Evolutionary conservation across 2,888 invertebrate genomes (phyloP), one percentile per base, ranked within the genome.

Genomic region (Gymnoscelis rufifasciata): DNA sequence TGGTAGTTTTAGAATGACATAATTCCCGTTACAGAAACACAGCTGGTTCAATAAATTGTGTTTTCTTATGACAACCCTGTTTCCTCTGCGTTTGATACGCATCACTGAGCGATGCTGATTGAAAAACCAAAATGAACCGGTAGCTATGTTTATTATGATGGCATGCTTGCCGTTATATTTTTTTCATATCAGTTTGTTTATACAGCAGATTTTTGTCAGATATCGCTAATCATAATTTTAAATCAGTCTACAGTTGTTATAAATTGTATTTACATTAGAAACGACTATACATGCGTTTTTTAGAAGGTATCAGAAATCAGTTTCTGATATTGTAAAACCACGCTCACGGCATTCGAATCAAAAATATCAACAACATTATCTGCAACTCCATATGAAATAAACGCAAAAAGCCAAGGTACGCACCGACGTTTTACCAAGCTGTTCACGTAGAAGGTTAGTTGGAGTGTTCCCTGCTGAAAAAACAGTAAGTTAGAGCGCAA

Each of bases 401-500:
- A 47, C 30, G 42, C 42, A 55, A 49, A 48, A 39, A 51, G 48
- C 39, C 39, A 57, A 66, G 61, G 66, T 64, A 57, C 65, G 56
- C 60, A 64, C 66, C 61, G 64, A 60, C 56, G 62, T 68, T 75
- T 80, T 78, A 74, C 61, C 56, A 78, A 71, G 71, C 74, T 59
- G 66, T 80, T 74, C 73, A 78, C 75, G 78, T 77, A 72, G 67
- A 74, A 71, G 65, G 70, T 72, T 79, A 74, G 71, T 75, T 77
- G 66, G 64, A 49, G 64, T 70, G 67, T 72, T 75, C 75, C 59
- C 68, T 64, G 58, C 64, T 68, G 66, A 35, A 74, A 78, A 80
- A 78, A 76, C 69, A 68, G 70, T 72, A 74, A 78, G 77, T 67
- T 63, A 68, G n/a, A n/a, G 71, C 71, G 82, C 87, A 88, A 88